Conservation (phyloP, 2,797 vertebrate genomes). For the Anguilla pacifica region DNA sequence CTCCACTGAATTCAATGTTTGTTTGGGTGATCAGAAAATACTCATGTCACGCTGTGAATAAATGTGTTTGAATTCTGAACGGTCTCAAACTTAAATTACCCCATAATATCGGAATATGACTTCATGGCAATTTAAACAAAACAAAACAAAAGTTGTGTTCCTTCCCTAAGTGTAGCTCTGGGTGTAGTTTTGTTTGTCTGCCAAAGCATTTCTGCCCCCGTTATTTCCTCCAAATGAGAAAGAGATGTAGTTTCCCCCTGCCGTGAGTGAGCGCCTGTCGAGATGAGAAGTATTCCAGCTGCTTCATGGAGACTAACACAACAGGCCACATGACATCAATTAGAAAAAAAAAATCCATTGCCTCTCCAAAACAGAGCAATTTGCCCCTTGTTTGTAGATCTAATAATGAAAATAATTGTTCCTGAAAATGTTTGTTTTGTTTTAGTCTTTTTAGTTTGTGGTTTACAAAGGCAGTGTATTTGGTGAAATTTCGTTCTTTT, state of each 20-base stretch:
- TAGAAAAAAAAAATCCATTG: constrained; percentile 70
- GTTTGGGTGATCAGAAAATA: constrained; percentile 54
- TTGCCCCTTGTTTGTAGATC: constrained; percentile 62
- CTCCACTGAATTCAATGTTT: constrained; percentile 46
- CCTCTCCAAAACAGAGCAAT: constrained; percentile 62
- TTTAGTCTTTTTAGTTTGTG: constrained; percentile 56
- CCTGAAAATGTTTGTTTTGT: constrained; percentile 62
- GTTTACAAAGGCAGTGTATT: neutral
- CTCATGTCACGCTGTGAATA: constrained; percentile 46
- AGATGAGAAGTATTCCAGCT: constrained; percentile 64
- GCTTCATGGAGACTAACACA: constrained; percentile 65
- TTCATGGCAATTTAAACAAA: constrained; percentile 50
- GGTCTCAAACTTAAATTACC: constrained; percentile 52
- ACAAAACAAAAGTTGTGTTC: constrained; percentile 55
- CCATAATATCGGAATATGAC: constrained; percentile 49
- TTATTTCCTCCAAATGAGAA: constrained; percentile 70
- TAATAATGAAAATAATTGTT: constrained; percentile 65
- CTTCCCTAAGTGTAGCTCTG: constrained; percentile 59
- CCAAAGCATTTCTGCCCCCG: constrained; percentile 57
- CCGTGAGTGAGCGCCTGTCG: constrained; percentile 59
- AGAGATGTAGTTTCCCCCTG: constrained; percentile 64
- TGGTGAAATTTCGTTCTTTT: neutral
- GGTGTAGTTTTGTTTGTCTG: constrained; percentile 62
- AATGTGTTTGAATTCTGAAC: constrained; percentile 50
- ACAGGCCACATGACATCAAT: constrained; percentile 74